Evolutionary conservation across 2,797 vertebrate genomes (phyloP), one percentile per base, ranked within the genome.

Genomic region (Anabacerthia variegaticeps): DNA sequence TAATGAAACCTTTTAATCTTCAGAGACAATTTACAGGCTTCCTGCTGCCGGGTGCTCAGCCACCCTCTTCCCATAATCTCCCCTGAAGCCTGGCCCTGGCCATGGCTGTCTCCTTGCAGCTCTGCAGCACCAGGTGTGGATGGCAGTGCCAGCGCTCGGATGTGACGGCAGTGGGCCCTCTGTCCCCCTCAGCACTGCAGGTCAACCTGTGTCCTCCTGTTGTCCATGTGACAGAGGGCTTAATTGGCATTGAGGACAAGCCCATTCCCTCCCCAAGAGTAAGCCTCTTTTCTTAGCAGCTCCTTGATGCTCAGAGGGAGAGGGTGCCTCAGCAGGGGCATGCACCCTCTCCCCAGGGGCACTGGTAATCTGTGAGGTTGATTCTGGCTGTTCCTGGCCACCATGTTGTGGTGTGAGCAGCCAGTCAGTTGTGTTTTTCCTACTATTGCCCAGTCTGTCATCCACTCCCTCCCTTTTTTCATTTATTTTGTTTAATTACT

Each of bases 301-400:
- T 59, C n/a, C 14, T 65, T 81, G 36, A 32, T 21, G 6, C 39
- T 66, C 19, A 26, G 46, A 79, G 14, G 55, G 32, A 72, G 14
- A 22, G 17, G 8, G 11, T 66, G 7, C 14, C 30, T 34, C 26
- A n/a, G 28, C 3, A 1, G 34, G 15, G 10, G 8, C 0, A 0
- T 41, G n/a, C 20, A 21, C 21, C 8, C 24, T 8, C 12, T 55
- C 18, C n/a, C 37, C 30, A 24, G 34, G 9, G 21, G 19, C 9
- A 6, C 4, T 51, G 72, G 17, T 39, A 72, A 10, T n/a, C 22
- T 75, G 12, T 21, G 20, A 24, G n/a, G 21, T 34, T 24, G 14
- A 9, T 15, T 9, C 34, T 36, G 32, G 13, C 39, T 6, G 4
- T n/a, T 54, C 6, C 9, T 0, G 0, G 39, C 34, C 0, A 3